Base-by-base conservation (phyloP, 2,113 vertebrate genomes). In the Pelecanoides urinatrix region DNA sequence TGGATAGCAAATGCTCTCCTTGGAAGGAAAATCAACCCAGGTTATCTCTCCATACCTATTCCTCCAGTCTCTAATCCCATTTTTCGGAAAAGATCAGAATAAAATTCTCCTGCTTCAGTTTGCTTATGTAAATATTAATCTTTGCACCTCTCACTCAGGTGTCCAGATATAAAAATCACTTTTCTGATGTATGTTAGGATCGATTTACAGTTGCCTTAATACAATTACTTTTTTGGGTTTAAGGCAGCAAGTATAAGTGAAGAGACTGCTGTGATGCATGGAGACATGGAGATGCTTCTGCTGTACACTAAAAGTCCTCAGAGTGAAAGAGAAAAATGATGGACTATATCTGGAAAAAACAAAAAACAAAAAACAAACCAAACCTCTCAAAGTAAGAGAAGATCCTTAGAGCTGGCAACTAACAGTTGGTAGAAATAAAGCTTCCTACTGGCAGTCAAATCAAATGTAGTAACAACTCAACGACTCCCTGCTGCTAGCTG, bases 391-490 rank as follows among this genome's bases (percentile, higher is more conserved):
- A 97, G 83, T 88, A 96, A 88, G 96, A 96, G 92, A 92, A 96
- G 97, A 96, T 96, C 92, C 77, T 95, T 87, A 94, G 92, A 97
- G 95, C 86, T 77, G 96, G 97, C 96, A 95, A 95, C 96, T 97
- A 98, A 97, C 98, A 97, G 97, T 98, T 98, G 98, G 98, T 98
- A 95, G 98, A 98, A 98, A 98, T 97, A 97, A 97, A 97, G 98
- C 97, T 97, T 98, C 98, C 98, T 98, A 98, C 98, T 97, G 98
- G 97, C 98, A 99, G 98, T 98, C 98, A 98, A 98, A 99, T 99
- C 98, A 99, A 98, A 98, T 98, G 98, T 98, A 97, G 98, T 97
- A 98, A 98, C 98, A 98, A 98, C 98, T 98, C 98, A 40, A 49
- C 7, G 97, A 82, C 98, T 95, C 98, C 98, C 98, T 73, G 98